Base-by-base conservation (phyloP, 2,888 invertebrate species). In the Spatulosminthurus flaviceps region DNA sequence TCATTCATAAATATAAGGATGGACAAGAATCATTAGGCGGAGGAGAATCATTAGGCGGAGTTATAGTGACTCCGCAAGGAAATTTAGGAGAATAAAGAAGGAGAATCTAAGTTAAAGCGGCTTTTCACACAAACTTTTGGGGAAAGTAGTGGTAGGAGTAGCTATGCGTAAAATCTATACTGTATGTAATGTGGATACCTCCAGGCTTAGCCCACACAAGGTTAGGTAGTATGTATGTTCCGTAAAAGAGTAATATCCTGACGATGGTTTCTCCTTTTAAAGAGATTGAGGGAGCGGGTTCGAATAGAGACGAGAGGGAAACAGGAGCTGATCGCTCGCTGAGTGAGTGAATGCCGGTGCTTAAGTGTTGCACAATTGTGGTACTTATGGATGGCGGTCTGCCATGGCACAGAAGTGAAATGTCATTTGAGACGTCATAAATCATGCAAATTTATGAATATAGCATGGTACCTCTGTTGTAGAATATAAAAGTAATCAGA, bases 371-470 rank as follows among this genome's bases (percentile, higher is more conserved):
- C 74, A 80, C 80, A 82, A 78, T 79, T 82, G 79, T 70, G 77
- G 77, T 81, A 72, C 81, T 81, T 79, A 81, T 74, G 74, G 74
- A 74, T 77, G 76, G 73, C 77, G 81, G 79, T 77, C 74, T 79
- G 81, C 81, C 81, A 80, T 77, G 75, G 80, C 71, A 78, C 82
- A 83, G 82, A 84, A 81, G 83, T 83, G 83, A 82, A 81, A 83
- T 82, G 84, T 84, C 84, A 84, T 82, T 82, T 82, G 81, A 82
- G 78, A 81, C 79, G 83, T 85, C 83, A 83, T 85, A 85, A 85
- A 85, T 85, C 85, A 85, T 85, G 85, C 80, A 83, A 85, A 85
- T 85, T 85, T 84, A 85, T 84, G 85, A 84, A 83, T 81, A 77
- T 71, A 43, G 69, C 41, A 67, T 51, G 29, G 28, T 29, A 41